Base-by-base conservation (phyloP, 2,797 vertebrate genomes). In the Bovichtus diacanthus region DNA sequence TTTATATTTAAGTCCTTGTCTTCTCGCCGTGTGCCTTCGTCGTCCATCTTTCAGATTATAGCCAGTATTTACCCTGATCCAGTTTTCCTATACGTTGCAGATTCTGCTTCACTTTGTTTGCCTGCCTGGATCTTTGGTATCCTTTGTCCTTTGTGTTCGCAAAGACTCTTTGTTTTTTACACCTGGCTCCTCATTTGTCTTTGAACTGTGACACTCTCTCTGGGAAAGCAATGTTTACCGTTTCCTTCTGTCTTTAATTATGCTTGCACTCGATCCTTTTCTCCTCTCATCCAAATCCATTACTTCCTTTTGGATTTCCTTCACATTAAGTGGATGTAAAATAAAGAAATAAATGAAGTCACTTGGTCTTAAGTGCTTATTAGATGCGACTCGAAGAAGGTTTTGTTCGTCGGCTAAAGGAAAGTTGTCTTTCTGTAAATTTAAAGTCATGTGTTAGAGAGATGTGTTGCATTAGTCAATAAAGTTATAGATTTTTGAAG, bases 251-350 rank as follows among this genome's bases (percentile, higher is more conserved):
- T 41, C 55, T 39, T 43, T n/a, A 25, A 58, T 27, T 6, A 47
- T 2, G n/a, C 6, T 44, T 65, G 27, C 34, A 51, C 16, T 43
- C 11, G 11, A 39, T 29, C 49, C 10, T 18, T 29, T 39, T 29
- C 36, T n/a, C 36, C 50, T 38, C 62, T 56, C 12, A 59, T 72
- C 39, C 25, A 61, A 63, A 53, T 38, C 36, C 46, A 62, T 27
- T 55, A 55, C 67, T 46, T 56, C 56, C 7, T 29, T 10, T 6
- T 65, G 15, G 18, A 21, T 3, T 50, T 51, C 9, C 10, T 67
- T 9, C 4, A 54, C 38, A 68, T n/a, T 8, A 68, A 53, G 21
- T 11, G 29, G 29, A 61, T 70, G 25, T 39, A 58, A 51, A 39
- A 65, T 43, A 46, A 13, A 15, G 23, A 16, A 58, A 58, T 44